These are phyloP conservation scores for Thymelicus sylvestris DNA, from an alignment of 2,888 invertebrate species.

Conservation along the genomic window DNA sequence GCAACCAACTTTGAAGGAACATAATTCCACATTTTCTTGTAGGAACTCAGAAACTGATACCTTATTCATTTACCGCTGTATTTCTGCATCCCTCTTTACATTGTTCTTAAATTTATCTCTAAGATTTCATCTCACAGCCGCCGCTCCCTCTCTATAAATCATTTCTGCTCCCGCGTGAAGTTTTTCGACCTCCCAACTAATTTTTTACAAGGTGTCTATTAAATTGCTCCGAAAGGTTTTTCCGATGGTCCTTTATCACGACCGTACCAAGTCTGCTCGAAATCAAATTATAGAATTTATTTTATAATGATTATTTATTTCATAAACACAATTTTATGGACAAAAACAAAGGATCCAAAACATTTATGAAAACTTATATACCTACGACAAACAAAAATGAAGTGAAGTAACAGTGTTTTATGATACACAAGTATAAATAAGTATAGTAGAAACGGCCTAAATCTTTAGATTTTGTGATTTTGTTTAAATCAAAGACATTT, in stretches of 20 bases:
- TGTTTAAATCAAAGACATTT: too few relatives aligned
- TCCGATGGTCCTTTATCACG: conserved; percentile 12
- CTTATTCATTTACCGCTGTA: conserved; percentile 21
- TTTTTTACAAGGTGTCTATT: conserved; percentile 48
- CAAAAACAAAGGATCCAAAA: too few relatives aligned
- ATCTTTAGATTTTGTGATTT: too few relatives aligned
- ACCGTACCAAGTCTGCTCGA: not conserved
- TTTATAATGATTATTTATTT: too few relatives aligned
- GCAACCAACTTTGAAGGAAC: not conserved
- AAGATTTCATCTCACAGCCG: conserved; percentile 48
- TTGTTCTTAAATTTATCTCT: conserved; percentile 48
- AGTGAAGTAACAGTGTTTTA: too few relatives aligned
- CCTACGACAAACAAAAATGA: too few relatives aligned
- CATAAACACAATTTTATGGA: too few relatives aligned
- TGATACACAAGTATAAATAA: too few relatives aligned
- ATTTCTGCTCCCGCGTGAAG: conserved; percentile 47
- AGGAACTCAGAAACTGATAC: conserved; percentile 20
- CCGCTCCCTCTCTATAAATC: conserved; percentile 54
- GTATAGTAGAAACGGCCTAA: too few relatives aligned
- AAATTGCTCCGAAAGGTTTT: conserved; percentile 39
- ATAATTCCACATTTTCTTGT: conserved; percentile 18
- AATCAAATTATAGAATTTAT: not conserved
- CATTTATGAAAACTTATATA: too few relatives aligned
- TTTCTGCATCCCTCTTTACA: conserved; percentile 15
- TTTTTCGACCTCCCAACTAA: conserved; percentile 44